Percentiles rank a stretch among this genome's conserved stretches.
These are phyloP conservation scores for Drosophila atroscutellata DNA, from an alignment of 2,888 invertebrate genomes.

Conservation along the genomic window DNA sequence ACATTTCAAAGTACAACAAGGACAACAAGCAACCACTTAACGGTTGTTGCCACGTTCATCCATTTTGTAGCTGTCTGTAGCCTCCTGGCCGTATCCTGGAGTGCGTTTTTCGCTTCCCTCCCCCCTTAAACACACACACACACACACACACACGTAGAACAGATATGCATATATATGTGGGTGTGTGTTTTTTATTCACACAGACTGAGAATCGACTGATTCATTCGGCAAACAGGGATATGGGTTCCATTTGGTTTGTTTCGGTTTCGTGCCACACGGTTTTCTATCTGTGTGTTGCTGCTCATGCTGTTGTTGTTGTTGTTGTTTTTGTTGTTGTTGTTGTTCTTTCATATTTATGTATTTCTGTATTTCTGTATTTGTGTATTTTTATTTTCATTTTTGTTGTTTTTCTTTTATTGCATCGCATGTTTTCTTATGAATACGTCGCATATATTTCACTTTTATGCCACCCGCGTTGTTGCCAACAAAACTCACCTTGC, in stretches of 20 bases:
- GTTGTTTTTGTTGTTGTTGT: conserved; percentile 12
- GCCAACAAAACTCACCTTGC: neutral
- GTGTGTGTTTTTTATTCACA: conserved; percentile 8
- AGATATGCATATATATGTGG: neutral
- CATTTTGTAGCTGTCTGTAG: conserved; percentile 68
- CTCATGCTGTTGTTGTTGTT: neutral
- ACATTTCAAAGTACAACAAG: conserved; percentile 75
- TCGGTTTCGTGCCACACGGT: conserved; percentile 62
- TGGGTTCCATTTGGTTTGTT: conserved; percentile 50
- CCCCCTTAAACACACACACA: conserved; percentile 9
- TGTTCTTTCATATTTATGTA: neutral
- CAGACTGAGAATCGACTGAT: conserved; percentile 51
- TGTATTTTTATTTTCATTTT: conserved; percentile 18
- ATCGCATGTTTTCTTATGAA: conserved; percentile 68
- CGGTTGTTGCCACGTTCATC: conserved; percentile 78
- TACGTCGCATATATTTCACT: conserved; percentile 63
- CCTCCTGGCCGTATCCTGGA: conserved; percentile 60
- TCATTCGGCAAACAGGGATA: conserved; percentile 43
- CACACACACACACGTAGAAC: neutral
- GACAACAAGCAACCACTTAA: conserved; percentile 80
- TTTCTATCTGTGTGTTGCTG: conserved; percentile 7
- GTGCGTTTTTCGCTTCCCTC: conserved; percentile 59
- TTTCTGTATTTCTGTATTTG: conserved; percentile 22
- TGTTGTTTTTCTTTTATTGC: conserved; percentile 41
- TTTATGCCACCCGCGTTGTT: conserved; percentile 49